These are phyloP conservation scores for Oriolus oriolus DNA, from an alignment of 2,113 vertebrate species.

Conservation along the genomic window DNA sequence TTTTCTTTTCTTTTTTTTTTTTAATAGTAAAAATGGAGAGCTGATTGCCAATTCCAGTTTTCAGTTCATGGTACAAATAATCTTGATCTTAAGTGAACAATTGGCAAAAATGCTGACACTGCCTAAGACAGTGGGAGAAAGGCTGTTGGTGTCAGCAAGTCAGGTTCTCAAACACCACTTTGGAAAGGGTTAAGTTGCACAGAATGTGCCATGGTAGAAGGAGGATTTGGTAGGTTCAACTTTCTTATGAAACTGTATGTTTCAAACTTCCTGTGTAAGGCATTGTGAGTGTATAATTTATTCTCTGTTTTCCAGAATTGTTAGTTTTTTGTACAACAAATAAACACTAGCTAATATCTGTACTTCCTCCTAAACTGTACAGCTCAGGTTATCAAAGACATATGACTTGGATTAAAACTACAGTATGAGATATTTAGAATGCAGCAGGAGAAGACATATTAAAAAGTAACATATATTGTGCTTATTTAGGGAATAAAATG, in stretches of 20 bases:
- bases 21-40: not conserved
- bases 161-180: not conserved
- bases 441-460: not conserved
- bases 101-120: not conserved
- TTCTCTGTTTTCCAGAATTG: not conserved
- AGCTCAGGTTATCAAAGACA: not conserved
- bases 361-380: not conserved
- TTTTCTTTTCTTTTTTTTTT: too few species aligned
- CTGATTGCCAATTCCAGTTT: not conserved
- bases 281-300: not conserved
- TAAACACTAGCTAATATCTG: not conserved
- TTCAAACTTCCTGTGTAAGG: not conserved
- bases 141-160: not conserved
- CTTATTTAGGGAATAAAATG: not conserved
- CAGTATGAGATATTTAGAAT: not conserved
- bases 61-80: not conserved
- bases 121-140: not conserved
- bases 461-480: not conserved
- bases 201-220: not conserved
- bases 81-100: not conserved
- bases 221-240: not conserved
- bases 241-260: not conserved
- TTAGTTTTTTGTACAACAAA: not conserved
- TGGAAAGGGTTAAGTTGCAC: not conserved
- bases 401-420: not conserved